Evolutionary conservation across 2,797 vertebrate genomes (phyloP).

Genomic region (Parauchenoglanis punctatus): DNA sequence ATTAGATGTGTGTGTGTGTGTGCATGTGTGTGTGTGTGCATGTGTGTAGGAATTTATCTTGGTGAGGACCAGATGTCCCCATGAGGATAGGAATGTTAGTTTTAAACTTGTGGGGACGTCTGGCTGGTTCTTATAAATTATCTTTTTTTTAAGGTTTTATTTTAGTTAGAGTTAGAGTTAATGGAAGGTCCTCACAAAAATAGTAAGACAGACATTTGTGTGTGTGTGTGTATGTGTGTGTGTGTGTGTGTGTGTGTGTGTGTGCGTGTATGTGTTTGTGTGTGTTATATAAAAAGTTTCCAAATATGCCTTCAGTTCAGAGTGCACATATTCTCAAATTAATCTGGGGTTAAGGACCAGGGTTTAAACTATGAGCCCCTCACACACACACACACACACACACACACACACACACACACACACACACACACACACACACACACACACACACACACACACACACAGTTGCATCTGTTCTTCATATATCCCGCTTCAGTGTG

Average conservation of each 20-base stretch:
- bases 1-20: too few species aligned
- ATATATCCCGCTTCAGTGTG: background rate
- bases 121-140: too few species aligned
- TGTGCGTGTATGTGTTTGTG: background rate
- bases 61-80: too few species aligned
- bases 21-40: too few species aligned
- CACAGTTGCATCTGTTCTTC: slow-evolving; percentile 10
- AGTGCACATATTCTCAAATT: slow-evolving; percentile 2
- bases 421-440: slow-evolving; percentile 31
- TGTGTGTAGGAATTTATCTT: too few species aligned
- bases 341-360: slow-evolving; percentile 1
- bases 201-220: too few species aligned
- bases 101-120: too few species aligned
- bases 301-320: slow-evolving; percentile 1
- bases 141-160: too few species aligned
- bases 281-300: slow-evolving; percentile 4
- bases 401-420: slow-evolving; percentile 19
- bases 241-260: background rate
- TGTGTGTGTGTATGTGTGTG: background rate
- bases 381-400: slow-evolving; percentile 29
- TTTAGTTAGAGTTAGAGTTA: too few species aligned
- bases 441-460: slow-evolving; percentile 30
- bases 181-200: too few species aligned
- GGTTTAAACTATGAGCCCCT: background rate
- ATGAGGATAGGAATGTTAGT: too few species aligned